These are phyloP conservation scores for Poeciliopsis prolifica DNA, from an alignment of 2,113 vertebrate species.

Conservation along the genomic window DNA sequence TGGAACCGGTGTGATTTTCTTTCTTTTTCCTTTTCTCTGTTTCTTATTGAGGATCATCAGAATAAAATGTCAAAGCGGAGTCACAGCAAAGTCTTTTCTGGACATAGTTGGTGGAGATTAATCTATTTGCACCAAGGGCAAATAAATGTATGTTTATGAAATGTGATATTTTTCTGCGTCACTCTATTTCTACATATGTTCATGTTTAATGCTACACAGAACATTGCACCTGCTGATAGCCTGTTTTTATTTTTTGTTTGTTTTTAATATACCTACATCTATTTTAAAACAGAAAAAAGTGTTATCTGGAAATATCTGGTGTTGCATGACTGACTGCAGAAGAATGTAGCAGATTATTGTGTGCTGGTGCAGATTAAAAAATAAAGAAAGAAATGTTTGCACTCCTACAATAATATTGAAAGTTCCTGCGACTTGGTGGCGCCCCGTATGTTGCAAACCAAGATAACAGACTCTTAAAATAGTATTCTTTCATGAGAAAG, in stretches of 20 bases:
- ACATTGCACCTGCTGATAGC: too few species aligned
- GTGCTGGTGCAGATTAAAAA: too few species aligned
- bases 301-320: neutral
- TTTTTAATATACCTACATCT: too few species aligned
- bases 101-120: slow-evolving; percentile 2
- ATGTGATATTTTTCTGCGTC: neutral
- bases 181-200: neutral
- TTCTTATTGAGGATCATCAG: slow-evolving; percentile 28
- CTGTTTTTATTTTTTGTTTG: too few species aligned
- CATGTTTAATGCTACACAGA: neutral
- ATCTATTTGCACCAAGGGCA: neutral
- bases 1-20: slow-evolving; percentile 37
- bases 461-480: too few species aligned
- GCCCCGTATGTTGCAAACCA: too few species aligned
- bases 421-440: too few species aligned
- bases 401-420: too few species aligned
- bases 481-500: too few species aligned
- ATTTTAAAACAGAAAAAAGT: neutral
- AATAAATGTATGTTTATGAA: neutral
- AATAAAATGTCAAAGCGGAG: slow-evolving; percentile 18
- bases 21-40: slow-evolving; percentile 43
- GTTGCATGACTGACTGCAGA: neutral
- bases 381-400: too few species aligned
- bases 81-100: neutral
- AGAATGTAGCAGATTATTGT: neutral